phyloP scores from a whole-genome alignment of 2,797 vertebrate genomes.

The Cygnus olor region DNA sequence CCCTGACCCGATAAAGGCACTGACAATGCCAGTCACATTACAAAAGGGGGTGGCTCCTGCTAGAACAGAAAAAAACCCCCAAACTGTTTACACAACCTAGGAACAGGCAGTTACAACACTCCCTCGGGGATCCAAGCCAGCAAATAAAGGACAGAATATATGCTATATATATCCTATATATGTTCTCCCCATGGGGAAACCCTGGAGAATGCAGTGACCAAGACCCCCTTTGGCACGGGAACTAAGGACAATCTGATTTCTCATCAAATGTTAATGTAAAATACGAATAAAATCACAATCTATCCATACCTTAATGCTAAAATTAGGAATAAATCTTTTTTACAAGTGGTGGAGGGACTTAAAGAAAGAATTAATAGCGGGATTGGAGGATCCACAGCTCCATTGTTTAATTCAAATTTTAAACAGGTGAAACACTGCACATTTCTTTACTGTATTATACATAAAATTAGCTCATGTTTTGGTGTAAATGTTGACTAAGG shows the following conservation, averaged over 20 bases:
- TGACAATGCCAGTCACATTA: neutral
- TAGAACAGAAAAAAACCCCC: neutral
- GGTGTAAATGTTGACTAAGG: neutral
- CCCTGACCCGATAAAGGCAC: neutral
- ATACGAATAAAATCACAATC: neutral
- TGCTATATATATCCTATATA: too few species aligned
- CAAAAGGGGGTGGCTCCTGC: neutral
- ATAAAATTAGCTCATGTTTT: neutral
- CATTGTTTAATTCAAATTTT: neutral
- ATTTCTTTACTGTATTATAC: neutral
- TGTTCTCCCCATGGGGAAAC: neutral
- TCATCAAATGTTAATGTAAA: neutral
- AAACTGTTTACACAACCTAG: neutral
- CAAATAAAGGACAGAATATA: neutral
- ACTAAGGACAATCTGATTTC: neutral
- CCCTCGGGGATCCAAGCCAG: neutral
- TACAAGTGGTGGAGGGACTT: neutral
- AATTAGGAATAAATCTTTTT: neutral
- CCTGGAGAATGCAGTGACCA: fast-evolving
- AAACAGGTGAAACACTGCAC: neutral
- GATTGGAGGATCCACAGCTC: neutral
- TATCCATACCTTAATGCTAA: neutral
- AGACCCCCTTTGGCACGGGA: neutral
- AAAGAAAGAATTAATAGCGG: neutral
- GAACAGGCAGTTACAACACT: neutral